A percentile compares a stretch with the other conserved stretches of the same genome.
These are phyloP conservation scores for Aphelenchoides avenae DNA, from an alignment of 1,140 invertebrate genomes.

Conservation along the genomic window DNA sequence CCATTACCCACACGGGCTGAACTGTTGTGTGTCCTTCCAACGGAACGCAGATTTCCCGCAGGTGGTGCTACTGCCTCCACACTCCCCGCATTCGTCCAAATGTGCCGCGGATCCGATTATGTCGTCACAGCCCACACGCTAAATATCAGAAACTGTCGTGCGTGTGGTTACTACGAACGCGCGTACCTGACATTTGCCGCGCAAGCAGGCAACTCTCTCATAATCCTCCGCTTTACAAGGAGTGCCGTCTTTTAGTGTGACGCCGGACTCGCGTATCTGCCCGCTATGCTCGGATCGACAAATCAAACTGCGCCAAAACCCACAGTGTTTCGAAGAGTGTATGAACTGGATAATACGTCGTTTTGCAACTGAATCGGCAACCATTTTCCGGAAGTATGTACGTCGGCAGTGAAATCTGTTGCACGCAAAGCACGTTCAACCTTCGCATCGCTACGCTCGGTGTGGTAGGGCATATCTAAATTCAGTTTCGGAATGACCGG, in stretches of 20 bases:
- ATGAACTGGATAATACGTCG: no score
- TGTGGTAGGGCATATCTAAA: no score
- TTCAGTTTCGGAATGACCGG: no score
- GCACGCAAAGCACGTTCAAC: conserved; percentile 26
- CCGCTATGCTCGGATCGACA: conserved; percentile 6
- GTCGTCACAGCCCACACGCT: conserved; percentile 45
- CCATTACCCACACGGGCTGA: conserved; percentile 48
- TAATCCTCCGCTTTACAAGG: conserved; percentile 76
- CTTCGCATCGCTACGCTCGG: conserved; percentile 30
- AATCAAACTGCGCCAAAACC: conserved; percentile 22
- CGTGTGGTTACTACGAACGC: no score
- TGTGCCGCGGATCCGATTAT: conserved; percentile 44
- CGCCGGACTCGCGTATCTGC: conserved; percentile 4
- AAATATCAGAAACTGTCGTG: no score
- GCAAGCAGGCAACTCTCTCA: conserved; percentile 24
- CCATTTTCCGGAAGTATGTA: conserved; percentile 27
- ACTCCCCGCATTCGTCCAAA: conserved; percentile 47
- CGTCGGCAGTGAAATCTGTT: conserved; percentile 6
- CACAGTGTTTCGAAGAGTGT: background rate
- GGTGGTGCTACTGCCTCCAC: conserved; percentile 44
- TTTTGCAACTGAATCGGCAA: conserved; percentile 13
- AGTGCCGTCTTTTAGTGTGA: conserved; percentile 69
- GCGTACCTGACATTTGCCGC: conserved; percentile 38
- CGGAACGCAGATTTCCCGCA: conserved; percentile 41
- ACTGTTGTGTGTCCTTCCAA: conserved; percentile 49